A percentile compares a stretch with the other conserved stretches of the same genome.
Conservation (phyloP, 2,113 vertebrate genomes). For the Pygoscelis adeliae region DNA sequence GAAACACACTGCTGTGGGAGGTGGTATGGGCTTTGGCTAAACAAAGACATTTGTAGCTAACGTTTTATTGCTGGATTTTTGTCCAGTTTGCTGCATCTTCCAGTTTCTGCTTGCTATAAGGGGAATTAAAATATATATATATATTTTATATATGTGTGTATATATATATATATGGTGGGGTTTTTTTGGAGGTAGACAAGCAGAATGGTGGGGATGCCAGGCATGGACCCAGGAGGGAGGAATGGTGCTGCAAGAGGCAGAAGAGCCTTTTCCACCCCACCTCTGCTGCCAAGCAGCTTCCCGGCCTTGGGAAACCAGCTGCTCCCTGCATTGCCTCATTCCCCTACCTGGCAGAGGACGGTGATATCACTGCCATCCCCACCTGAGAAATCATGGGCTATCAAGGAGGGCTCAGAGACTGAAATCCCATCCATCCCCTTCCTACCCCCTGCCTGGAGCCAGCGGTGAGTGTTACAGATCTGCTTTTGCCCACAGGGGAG, state of each 20-base stretch:
- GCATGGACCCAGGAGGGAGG: background rate
- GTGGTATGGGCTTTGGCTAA: background rate
- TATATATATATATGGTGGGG: too few species aligned
- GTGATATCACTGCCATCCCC: accelerated
- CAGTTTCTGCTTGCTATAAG: background rate
- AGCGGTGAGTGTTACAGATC: background rate
- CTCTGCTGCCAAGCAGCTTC: background rate
- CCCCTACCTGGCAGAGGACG: background rate
- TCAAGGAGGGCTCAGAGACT: background rate
- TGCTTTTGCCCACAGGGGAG: background rate
- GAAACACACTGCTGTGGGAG: background rate
- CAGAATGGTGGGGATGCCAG: background rate
- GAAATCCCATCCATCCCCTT: background rate
- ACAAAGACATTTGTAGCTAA: background rate
- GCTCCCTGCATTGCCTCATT: background rate
- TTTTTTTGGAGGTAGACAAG: background rate
- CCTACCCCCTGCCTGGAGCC: background rate
- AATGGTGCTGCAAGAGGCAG: background rate
- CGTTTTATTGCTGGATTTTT: background rate
- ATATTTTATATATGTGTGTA: too few species aligned
- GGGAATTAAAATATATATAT: background rate
- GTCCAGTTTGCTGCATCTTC: background rate
- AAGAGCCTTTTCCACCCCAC: background rate
- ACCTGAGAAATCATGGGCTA: background rate
- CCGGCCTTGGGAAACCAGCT: accelerated